phyloP scores from a whole-genome alignment of 2,888 invertebrate genomes.

The Drosophila mettleri region DNA sequence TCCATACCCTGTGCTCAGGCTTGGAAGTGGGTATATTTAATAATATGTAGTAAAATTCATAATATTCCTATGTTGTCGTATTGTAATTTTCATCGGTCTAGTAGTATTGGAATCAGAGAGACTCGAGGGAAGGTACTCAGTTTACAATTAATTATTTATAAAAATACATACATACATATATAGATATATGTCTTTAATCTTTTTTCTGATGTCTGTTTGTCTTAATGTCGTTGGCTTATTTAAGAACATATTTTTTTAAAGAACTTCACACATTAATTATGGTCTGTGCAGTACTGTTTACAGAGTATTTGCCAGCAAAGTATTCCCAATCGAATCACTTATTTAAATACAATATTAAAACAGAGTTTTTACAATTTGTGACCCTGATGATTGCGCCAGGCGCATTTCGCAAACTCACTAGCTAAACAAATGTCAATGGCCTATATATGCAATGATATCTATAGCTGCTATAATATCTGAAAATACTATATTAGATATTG shows the following conservation, averaged over 20 bases:
- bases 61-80: no score
- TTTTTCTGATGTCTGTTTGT: no score
- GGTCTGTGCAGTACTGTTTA: neutral
- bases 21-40: neutral
- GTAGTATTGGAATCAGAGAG: no score
- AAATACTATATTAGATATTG: neutral
- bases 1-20: neutral
- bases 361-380: constrained; percentile 10
- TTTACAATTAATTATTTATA: no score
- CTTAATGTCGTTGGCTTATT: no score
- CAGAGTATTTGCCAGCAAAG: neutral
- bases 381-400: constrained; percentile 2
- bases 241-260: neutral
- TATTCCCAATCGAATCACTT: neutral
- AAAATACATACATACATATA: no score
- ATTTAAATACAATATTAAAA: neutral
- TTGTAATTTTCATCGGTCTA: no score
- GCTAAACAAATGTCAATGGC: constrained; percentile 5
- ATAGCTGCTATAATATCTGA: neutral
- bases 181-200: neutral
- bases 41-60: no score
- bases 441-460: neutral
- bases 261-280: neutral
- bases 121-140: no score
- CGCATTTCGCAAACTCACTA: constrained; percentile 2